Base-by-base conservation (phyloP, 1,140 invertebrate species). In the Cyclina sinensis region DNA sequence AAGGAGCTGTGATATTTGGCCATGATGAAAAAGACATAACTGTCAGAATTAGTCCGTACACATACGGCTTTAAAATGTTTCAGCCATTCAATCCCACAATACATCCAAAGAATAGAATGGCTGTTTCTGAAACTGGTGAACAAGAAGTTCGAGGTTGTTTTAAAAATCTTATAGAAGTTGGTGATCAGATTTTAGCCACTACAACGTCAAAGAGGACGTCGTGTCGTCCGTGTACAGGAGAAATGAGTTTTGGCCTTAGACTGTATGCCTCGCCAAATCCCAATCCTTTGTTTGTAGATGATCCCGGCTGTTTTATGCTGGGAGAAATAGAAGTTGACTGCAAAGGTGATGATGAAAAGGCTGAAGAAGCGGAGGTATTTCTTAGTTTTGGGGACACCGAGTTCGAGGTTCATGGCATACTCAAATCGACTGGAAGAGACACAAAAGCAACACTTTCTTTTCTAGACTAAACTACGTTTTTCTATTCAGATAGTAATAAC, bases 311-410 rank as follows among this genome's bases (percentile, higher is more conserved):
- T 65, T 16, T 82, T 18, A 18, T 16, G 14, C 5, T 82, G 0
- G 80, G 80, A 7, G n/a, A 46, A 43, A 16, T 82, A 24, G 0
- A 4, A 16, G 80, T 82, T 54, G 57, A 82, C 57, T 62, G 54
- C 35, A 35, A 16, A 27, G 80, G 39, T 65, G 5, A 24, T 24
- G 30, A 39, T 35, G 80, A 57, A 37, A 24, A 21, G 3, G 43
- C 39, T 27, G 54, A 39, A 27, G 27, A 14, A 1, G 80, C 62
- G 0, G 11, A n/a, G n/a, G 80, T 82, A 46, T 12, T 24, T 24
- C 62, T 82, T 43, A 62, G 62, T 24, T 24, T 82, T 37, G 80
- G 80, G 0, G 80, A 37, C 27, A 82, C 80, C 21, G 80, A 82
- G 35, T 37, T 82, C 0, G 54, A 65, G 39, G 57, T 82, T 16